Conservation (phyloP, 2,113 vertebrate species). For the Fregetta grallaria region DNA sequence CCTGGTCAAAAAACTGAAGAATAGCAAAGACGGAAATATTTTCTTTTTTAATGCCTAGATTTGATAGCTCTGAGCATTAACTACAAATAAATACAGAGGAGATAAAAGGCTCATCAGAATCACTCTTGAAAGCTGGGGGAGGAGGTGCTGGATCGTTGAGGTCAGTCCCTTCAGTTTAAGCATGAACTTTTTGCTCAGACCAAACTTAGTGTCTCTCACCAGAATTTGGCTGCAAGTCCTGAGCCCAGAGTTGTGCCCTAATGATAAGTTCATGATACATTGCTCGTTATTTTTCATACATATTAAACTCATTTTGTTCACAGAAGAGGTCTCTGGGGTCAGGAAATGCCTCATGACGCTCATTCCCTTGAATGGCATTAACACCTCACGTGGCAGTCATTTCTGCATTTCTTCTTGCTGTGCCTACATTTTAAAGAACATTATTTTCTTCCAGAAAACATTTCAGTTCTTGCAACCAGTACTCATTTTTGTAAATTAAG, state of each 20-base stretch:
- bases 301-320: not conserved
- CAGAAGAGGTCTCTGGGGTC: not conserved
- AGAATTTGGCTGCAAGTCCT: not conserved
- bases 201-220: not conserved
- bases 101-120: not conserved
- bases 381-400: not conserved
- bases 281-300: not conserved
- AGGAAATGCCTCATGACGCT: not conserved
- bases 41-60: not conserved
- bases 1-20: not conserved
- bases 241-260: not conserved
- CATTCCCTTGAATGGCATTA: not conserved
- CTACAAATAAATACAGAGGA: not conserved
- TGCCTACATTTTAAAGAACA: slow-evolving; percentile 13
- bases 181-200: not conserved
- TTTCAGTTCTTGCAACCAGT: slow-evolving; percentile 42
- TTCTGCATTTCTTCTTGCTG: slow-evolving; percentile 16
- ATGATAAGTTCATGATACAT: not conserved
- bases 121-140: not conserved
- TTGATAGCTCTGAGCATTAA: not conserved
- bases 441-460: slow-evolving; percentile 49
- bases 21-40: not conserved
- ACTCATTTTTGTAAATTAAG: slow-evolving; percentile 70
- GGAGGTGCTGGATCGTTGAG: not conserved
- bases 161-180: not conserved